These are phyloP conservation scores for Ictalurus furcatus DNA, from an alignment of 2,113 vertebrate genomes.

Conservation along the genomic window DNA sequence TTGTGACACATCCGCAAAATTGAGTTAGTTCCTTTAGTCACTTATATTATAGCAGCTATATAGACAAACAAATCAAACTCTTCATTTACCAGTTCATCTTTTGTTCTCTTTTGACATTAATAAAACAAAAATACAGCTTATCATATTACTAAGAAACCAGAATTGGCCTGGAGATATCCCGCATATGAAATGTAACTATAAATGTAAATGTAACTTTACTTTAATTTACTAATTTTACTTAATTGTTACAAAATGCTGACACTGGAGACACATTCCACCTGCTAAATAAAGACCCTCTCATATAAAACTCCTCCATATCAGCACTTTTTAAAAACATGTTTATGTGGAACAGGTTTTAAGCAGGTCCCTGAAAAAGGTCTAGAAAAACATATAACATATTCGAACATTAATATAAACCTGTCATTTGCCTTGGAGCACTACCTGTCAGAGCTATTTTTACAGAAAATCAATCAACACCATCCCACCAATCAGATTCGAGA, in stretches of 20 bases:
- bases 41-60: too few species aligned
- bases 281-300: background rate
- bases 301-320: background rate
- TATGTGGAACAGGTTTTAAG: background rate
- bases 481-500: background rate
- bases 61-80: too few species aligned
- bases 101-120: background rate
- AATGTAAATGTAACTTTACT: background rate
- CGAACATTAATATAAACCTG: background rate
- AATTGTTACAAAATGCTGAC: background rate
- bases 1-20: background rate
- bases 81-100: background rate
- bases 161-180: background rate
- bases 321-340: background rate
- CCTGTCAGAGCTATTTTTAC: background rate
- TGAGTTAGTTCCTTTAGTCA: too few species aligned
- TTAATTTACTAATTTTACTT: background rate
- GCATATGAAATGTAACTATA: background rate
- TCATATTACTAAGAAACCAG: background rate
- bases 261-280: background rate
- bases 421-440: slow-evolving; percentile 1
- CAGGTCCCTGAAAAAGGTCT: background rate
- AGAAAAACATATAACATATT: background rate
- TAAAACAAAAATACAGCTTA: background rate
- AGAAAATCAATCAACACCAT: background rate